These are phyloP conservation scores for Epinephelus malabaricus DNA, from an alignment of 2,797 vertebrate species.

Conservation along the genomic window DNA sequence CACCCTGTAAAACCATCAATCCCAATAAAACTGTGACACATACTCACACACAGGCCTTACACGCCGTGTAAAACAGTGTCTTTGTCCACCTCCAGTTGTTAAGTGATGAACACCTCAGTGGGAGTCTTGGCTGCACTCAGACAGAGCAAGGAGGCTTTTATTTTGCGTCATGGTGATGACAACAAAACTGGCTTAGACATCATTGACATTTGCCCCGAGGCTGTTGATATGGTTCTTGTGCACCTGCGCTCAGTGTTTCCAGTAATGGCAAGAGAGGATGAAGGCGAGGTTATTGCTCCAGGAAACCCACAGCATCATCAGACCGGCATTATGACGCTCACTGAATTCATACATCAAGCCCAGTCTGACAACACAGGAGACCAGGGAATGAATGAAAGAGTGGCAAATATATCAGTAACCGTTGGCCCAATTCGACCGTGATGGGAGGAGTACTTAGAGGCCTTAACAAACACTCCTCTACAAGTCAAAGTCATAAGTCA, in stretches of 20 bases:
- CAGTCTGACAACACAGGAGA: slow-evolving; percentile 14
- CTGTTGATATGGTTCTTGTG: accelerated
- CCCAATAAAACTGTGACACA: slow-evolving; percentile 33
- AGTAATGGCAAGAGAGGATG: neutral
- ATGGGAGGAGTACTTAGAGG: too few species aligned
- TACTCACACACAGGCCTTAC: slow-evolving; percentile 40
- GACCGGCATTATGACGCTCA: neutral
- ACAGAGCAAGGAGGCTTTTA: neutral
- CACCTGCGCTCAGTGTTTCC: slow-evolving; percentile 37
- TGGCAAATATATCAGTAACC: slow-evolving; percentile 3
- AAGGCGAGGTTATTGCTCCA: slow-evolving; percentile 16
- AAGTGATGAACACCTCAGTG: slow-evolving; percentile 10
- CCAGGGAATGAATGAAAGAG: neutral
- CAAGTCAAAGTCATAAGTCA: neutral
- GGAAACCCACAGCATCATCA: slow-evolving; percentile 17
- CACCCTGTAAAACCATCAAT: slow-evolving; percentile 29
- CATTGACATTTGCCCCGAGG: neutral
- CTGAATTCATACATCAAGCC: slow-evolving; percentile 15
- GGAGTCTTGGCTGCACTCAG: neutral
- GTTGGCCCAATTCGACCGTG: neutral
- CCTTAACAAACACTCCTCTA: neutral
- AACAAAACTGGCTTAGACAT: neutral
- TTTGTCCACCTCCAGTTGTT: neutral
- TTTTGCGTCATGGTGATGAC: neutral
- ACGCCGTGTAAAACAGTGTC: neutral